Evolutionary conservation across 2,888 invertebrate species (phyloP).

Genomic region (Drosophila prolongata): DNA sequence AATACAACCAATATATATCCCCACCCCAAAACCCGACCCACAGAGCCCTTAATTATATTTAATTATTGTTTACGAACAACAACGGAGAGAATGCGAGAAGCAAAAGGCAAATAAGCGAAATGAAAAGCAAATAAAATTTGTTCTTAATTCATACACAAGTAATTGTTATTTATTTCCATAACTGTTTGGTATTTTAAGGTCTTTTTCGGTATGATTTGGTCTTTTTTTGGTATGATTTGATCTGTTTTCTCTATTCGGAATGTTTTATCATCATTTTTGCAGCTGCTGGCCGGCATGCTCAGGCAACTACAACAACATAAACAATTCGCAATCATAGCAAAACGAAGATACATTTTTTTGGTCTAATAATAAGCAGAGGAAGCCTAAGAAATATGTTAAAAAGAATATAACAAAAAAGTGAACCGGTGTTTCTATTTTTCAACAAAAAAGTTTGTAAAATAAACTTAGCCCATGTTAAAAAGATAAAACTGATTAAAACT

Average conservation of each 20-base stretch:
- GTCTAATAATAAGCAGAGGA: slow-evolving; percentile 26
- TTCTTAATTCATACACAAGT: slow-evolving; percentile 41
- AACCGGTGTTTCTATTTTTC: slow-evolving; percentile 50
- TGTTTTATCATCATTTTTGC: slow-evolving; percentile 7
- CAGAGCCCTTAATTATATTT: slow-evolving; percentile 46
- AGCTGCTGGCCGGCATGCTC: slow-evolving; percentile 39
- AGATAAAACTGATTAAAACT: slow-evolving; percentile 17
- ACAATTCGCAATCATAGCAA: slow-evolving; percentile 35
- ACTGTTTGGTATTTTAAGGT: slow-evolving; percentile 10
- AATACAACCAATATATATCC: slow-evolving; percentile 10
- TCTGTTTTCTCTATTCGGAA: slow-evolving; percentile 8
- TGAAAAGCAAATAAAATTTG: slow-evolving; percentile 52
- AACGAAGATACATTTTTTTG: slow-evolving; percentile 39
- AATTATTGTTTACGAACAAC: slow-evolving; percentile 41
- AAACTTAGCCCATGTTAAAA: slow-evolving; percentile 31
- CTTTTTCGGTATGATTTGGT: slow-evolving; percentile 12
- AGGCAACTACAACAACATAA: slow-evolving; percentile 22
- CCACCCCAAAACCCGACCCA: slow-evolving; percentile 9
- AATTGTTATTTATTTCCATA: slow-evolving; percentile 8
- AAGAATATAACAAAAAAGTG: slow-evolving; percentile 6
- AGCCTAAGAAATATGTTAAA: slow-evolving; percentile 26
- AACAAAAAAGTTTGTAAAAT: slow-evolving; percentile 42
- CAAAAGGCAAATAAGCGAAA: slow-evolving; percentile 36
- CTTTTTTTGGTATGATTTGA: not conserved
- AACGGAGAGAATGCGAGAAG: slow-evolving; percentile 18